phyloP scores from a whole-genome alignment of 2,797 vertebrate genomes.

The Oreonectes daqikongensis region DNA sequence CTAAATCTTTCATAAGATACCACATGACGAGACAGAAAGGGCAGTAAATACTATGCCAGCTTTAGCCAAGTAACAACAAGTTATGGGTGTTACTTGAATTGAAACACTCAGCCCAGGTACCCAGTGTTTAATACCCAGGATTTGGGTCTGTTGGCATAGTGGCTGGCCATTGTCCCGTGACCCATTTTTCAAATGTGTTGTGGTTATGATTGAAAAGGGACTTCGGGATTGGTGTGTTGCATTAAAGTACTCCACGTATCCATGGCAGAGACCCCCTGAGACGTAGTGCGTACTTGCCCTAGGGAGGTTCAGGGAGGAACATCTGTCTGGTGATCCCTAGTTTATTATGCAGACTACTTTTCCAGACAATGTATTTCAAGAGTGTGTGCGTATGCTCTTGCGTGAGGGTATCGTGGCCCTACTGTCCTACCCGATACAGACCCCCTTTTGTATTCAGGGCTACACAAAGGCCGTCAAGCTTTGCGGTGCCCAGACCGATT shows the following conservation, averaged over 20 bases:
- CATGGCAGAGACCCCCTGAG: slow-evolving; percentile 32
- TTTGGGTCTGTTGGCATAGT: slow-evolving; percentile 56
- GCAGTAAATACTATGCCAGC: not conserved
- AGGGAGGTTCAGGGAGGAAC: not conserved
- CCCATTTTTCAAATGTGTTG: slow-evolving; percentile 34
- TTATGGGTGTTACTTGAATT: slow-evolving; percentile 6
- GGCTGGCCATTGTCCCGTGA: slow-evolving; percentile 54
- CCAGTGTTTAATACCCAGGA: not conserved
- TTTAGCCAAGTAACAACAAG: not conserved
- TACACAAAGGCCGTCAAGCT: slow-evolving; percentile 25
- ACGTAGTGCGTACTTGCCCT: not conserved
- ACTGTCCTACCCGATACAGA: slow-evolving; percentile 61
- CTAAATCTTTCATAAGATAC: slow-evolving; percentile 59
- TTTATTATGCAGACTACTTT: slow-evolving; percentile 6
- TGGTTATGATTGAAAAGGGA: slow-evolving; percentile 25
- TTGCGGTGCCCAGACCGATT: slow-evolving; percentile 68
- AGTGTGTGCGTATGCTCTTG: slow-evolving; percentile 39
- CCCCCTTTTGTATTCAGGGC: slow-evolving; percentile 68
- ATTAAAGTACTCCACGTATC: not conserved
- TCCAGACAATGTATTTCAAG: not conserved
- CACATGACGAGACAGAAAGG: slow-evolving; percentile 29
- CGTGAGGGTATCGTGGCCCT: slow-evolving; percentile 33
- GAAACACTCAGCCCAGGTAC: not conserved
- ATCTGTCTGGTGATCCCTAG: slow-evolving; percentile 1
- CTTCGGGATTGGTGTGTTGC: slow-evolving; percentile 3